A percentile compares a stretch with the other conserved stretches of the same genome.
Evolutionary conservation across 2,797 vertebrate genomes (phyloP).

Genomic region (Galago senegalensis): DNA sequence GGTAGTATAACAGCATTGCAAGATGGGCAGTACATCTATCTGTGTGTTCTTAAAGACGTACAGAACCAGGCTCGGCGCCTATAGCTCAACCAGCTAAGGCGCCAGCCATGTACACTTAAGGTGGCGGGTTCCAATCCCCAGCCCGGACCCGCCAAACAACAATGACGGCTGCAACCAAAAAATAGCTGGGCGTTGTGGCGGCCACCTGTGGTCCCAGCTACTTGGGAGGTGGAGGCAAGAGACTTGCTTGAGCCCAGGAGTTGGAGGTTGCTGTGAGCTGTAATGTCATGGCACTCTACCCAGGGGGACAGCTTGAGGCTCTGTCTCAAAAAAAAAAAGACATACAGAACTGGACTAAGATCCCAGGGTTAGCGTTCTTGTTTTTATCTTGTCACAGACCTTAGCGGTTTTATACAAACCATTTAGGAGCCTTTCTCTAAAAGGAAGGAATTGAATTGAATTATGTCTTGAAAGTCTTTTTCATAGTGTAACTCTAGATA

Average conservation of each 20-base stretch:
- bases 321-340: not conserved
- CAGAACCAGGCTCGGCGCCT: not conserved
- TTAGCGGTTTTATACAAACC: not conserved
- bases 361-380: not conserved
- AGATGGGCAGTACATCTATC: not conserved
- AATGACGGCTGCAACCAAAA: no score
- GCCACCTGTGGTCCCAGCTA: no score
- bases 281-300: no score
- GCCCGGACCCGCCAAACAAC: no score
- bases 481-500: not conserved
- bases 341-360: not conserved
- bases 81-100: no score
- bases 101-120: no score
- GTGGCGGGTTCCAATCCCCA: no score
- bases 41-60: not conserved
- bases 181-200: no score
- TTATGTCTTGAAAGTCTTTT: not conserved
- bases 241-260: no score
- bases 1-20: not conserved
- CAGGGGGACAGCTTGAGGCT: no score
- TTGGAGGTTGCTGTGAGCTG: no score
- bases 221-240: no score
- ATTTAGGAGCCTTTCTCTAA: slow-evolving; percentile 23
- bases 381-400: not conserved
- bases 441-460: slow-evolving; percentile 22